Evolutionary conservation across 2,888 invertebrate species (phyloP).

Genomic region (Lepidonotus clava): DNA sequence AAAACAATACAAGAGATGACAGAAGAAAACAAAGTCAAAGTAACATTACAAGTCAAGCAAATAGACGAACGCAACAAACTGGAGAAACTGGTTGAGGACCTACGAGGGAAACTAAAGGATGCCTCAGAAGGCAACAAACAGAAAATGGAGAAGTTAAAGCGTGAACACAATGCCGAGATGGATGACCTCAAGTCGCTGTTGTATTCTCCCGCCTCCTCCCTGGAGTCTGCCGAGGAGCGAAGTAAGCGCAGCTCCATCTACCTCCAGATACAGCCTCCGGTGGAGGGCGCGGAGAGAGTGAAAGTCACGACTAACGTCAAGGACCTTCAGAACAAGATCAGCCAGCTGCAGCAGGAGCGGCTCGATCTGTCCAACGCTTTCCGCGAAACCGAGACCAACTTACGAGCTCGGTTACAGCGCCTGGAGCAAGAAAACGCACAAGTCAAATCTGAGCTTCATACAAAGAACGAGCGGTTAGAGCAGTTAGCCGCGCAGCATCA

Average conservation of each 20-base stretch:
- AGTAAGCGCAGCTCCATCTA: conserved; percentile 34
- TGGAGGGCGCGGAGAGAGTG: background rate
- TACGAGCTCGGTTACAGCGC: background rate
- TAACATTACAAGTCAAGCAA: conserved; percentile 21
- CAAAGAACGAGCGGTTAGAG: background rate
- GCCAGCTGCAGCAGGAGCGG: conserved; percentile 16
- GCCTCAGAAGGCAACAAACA: background rate
- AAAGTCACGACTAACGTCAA: background rate
- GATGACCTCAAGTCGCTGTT: conserved; percentile 45
- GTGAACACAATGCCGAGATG: conserved; percentile 9
- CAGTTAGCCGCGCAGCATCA: background rate
- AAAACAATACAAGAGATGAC: conserved; percentile 46
- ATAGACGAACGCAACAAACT: conserved; percentile 47
- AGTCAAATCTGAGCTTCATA: background rate
- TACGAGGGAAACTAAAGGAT: background rate
- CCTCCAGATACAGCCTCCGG: conserved; percentile 36
- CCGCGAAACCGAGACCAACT: background rate
- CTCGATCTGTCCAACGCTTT: background rate
- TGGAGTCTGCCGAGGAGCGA: background rate
- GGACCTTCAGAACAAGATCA: conserved; percentile 45
- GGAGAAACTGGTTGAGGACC: conserved; percentile 3
- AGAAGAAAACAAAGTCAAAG: conserved; percentile 38
- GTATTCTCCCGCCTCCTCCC: background rate
- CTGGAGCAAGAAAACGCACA: background rate
- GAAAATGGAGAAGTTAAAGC: conserved; percentile 1